Evolutionary conservation across 1,140 invertebrate species (phyloP), one percentile per base, ranked within the genome.

Genomic region (Metopolophium dirhodum): DNA sequence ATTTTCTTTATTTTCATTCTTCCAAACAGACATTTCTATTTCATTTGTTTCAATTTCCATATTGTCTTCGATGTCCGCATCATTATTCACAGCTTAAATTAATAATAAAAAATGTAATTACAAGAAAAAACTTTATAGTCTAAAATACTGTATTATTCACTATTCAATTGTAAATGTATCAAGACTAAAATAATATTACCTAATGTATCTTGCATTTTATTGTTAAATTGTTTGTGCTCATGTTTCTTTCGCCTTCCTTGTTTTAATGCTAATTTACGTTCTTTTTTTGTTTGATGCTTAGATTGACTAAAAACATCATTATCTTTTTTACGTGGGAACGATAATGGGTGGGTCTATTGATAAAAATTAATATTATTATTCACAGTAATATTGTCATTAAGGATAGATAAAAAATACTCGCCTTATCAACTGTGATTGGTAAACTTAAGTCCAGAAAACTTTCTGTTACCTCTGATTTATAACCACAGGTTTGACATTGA

Each of bases 361-460:
- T 30, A 41, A 61, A 61, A 61, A 57, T 54, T 35, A 35, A 61
- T 41, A 90, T 57, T 41, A 90, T 45, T 90, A 45, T 30, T 61
- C 37, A 41, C 35, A 57, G 30, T 18, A 41, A 8, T 68, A 23
- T 90, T 61, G 6, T 45, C n/a, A 90, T 35, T 4, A 90, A 90
- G 0, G 54, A 93, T 86, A 37, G 3, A 45, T 47, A 22, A 20
- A 45, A 90, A 68, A 45, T 90, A 90, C 91, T 86, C 93, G 95
- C 95, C 94, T 97, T 97, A 85, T 97, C 96, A 20, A 96, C 96
- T 82, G 96, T 97, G 20, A 99, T 97, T 0, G 99, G 98, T 91
- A 99, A 95, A 94, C 98, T 99, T 91, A 99, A 96, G 96, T 99
- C 99, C 90, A 99, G 96, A 95, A 99, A 99, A 94, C 97, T 97